Evolutionary conservation across 2,888 invertebrate genomes (phyloP), one percentile per base, ranked within the genome.

Genomic region (Drosophila formosana): DNA sequence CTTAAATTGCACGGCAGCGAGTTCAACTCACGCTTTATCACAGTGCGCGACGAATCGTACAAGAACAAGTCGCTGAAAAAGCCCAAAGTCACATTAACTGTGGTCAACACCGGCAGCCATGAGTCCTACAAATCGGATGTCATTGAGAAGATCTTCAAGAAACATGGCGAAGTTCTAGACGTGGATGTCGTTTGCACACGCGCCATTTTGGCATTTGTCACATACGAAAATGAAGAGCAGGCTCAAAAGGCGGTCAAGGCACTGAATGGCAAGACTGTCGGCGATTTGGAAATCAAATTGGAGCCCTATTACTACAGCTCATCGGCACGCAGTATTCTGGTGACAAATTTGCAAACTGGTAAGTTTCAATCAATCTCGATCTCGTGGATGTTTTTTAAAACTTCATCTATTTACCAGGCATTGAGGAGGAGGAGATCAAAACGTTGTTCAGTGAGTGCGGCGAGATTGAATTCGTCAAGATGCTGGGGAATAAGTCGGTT

Each of bases 71-170:
- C 4, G 0, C 0, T 28, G 0, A 86, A 80, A 30, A 51, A 51
- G 78, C 0, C 64, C 80, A 0, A 57, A 49, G 3, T 61, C 53
- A 89, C 90, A 0, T 4, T 91, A 39, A 47, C 71, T 2, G 0
- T 90, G 0, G 49, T 41, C 1, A 90, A 91, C 60, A 75, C 58
- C 0, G 77, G 70, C 43, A 56, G 66, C 0, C 47, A 66, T 32
- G 80, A 84, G 11, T 67, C 71, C 1, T 85, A 45, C 56, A 75
- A 51, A 6, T 0, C 46, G 0, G 60, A 75, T 0, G 47, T 46
- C 18, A 3, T 91, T 9, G 75, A 82, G 26, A 65, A 73, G 13
- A 80, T 88, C 2, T 90, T 91, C 13, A 76, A 80, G 9, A 86
- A 90, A 28, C 71, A 71, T 46, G 90, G 90, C 4, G 83, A 87